Evolutionary conservation across 2,888 invertebrate species (phyloP).

Genomic region (Erynnis tages): DNA sequence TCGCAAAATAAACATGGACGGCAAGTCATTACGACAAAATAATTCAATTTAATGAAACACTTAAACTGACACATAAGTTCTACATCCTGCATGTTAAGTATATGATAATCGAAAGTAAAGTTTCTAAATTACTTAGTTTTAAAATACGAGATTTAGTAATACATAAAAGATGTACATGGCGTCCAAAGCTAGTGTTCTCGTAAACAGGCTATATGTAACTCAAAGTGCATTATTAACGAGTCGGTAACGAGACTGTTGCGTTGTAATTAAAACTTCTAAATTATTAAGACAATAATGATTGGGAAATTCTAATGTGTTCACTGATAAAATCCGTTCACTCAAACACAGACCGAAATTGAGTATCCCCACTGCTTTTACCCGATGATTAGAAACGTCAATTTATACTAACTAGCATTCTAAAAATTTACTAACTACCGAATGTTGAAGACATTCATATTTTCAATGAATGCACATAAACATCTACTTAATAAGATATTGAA

Average conservation of each 20-base stretch:
- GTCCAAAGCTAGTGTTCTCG: conserved; percentile 15
- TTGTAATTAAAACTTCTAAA: conserved; percentile 31
- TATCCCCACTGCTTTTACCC: conserved; percentile 44
- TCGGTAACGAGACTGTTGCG: conserved; percentile 39
- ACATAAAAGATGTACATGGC: conserved; percentile 6
- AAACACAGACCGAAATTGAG: conserved; percentile 29
- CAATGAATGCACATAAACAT: conserved; percentile 72
- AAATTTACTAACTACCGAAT: conserved; percentile 79
- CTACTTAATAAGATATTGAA: conserved; percentile 75
- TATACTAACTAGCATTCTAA: conserved; percentile 81
- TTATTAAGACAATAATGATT: conserved; percentile 31
- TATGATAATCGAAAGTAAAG: conserved; percentile 8
- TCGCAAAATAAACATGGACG: conserved; percentile 77
- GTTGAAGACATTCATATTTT: conserved; percentile 67
- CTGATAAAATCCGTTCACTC: conserved; percentile 9
- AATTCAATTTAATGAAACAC: conserved; percentile 32
- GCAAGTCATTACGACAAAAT: conserved; percentile 60
- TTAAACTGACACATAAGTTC: conserved; percentile 20
- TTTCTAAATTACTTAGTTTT: conserved; percentile 15
- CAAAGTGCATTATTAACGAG: conserved; percentile 68
- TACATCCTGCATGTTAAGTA: conserved; percentile 24
- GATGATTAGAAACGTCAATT: conserved; percentile 64
- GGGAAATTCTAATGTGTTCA: conserved; percentile 24
- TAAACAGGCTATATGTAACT: conserved; percentile 37
- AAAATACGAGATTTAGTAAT: conserved; percentile 9